Percentiles rank a stretch among this genome's conserved stretches.
phyloP scores from a whole-genome alignment of 2,797 vertebrate species.

The Pangasius larnaudii region DNA sequence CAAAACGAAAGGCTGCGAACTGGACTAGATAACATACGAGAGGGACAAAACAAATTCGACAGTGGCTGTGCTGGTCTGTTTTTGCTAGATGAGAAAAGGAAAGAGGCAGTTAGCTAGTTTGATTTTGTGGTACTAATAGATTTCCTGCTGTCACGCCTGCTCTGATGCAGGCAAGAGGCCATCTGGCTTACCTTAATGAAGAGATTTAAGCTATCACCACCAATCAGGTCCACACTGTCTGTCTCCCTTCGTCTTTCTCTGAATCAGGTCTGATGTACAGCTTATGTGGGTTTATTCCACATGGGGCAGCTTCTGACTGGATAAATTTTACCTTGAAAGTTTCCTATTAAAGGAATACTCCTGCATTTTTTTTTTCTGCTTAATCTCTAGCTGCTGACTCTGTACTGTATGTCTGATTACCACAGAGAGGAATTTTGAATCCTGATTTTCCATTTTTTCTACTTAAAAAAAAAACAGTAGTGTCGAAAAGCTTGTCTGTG shows the following conservation, averaged over 20 bases:
- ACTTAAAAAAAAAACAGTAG: background rate
- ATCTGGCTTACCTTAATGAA: slow-evolving; percentile 59
- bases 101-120: slow-evolving; percentile 59
- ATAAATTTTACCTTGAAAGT: background rate
- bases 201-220: slow-evolving; percentile 49
- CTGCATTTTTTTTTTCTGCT: background rate
- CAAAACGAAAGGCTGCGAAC: slow-evolving; percentile 39
- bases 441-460: background rate
- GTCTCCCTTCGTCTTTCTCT: background rate
- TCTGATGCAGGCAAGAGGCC: slow-evolving; percentile 54
- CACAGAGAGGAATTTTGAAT: background rate
- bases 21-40: slow-evolving; percentile 42
- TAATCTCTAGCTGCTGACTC: background rate
- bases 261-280: background rate
- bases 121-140: slow-evolving; percentile 61
- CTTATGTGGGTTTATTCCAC: background rate
- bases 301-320: background rate
- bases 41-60: slow-evolving; percentile 49
- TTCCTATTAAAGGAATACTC: background rate
- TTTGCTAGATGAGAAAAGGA: slow-evolving; percentile 61
- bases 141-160: slow-evolving; percentile 58
- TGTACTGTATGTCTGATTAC: background rate
- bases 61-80: slow-evolving; percentile 42
- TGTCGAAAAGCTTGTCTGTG: background rate
- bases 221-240: slow-evolving; percentile 32